Conservation (phyloP, 2,113 vertebrate genomes). For the Plestiodon gilberti region DNA sequence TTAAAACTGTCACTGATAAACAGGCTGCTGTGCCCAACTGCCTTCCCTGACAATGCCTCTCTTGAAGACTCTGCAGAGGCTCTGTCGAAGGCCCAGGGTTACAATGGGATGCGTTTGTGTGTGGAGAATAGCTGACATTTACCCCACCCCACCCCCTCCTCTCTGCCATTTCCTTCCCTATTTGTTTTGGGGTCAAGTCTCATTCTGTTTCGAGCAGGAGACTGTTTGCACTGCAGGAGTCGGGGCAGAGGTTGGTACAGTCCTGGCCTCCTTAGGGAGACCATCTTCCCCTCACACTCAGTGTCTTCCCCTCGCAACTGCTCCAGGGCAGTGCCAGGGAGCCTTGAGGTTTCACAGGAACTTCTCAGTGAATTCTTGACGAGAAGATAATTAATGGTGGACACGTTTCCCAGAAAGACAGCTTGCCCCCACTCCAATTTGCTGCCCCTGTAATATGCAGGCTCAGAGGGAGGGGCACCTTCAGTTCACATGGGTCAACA, state of each 20-base stretch:
- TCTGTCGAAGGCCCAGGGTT: not conserved
- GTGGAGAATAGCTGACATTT: not conserved
- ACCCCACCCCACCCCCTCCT: not conserved
- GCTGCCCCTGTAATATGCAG: not conserved
- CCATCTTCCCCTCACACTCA: not conserved
- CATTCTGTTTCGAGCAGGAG: slow-evolving; percentile 13
- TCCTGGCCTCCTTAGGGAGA: not conserved
- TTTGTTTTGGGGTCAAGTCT: not conserved
- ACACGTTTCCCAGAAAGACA: not conserved
- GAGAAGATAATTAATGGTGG: not conserved
- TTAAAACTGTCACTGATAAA: not conserved
- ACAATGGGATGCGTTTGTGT: not conserved
- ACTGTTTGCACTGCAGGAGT: not conserved
- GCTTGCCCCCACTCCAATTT: not conserved
- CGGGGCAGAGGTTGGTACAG: slow-evolving; percentile 6
- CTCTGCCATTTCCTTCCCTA: not conserved
- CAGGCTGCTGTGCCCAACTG: not conserved
- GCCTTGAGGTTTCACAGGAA: not conserved
- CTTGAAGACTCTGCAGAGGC: not conserved
- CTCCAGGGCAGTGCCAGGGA: not conserved
- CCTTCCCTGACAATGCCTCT: not conserved
- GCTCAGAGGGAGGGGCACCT: not conserved
- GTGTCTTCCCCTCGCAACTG: too few species aligned
- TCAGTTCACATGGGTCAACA: not conserved
- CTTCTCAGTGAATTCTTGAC: not conserved